Evolutionary conservation across 2,797 vertebrate species (phyloP).

Genomic region (Poliocrania exsul): DNA sequence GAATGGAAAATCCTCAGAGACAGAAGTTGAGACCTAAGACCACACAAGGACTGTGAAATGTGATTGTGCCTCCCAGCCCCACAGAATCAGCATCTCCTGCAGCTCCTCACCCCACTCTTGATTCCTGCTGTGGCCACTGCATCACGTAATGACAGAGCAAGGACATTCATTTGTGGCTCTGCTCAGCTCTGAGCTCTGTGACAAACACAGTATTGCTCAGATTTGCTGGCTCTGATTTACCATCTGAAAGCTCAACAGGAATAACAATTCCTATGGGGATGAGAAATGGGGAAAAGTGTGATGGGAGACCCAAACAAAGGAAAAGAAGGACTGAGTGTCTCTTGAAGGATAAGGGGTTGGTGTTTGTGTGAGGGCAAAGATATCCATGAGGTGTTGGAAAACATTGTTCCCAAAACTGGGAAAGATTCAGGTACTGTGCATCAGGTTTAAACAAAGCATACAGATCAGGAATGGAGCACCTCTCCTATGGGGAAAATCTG

Average conservation of each 20-base stretch:
- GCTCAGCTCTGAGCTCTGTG: background rate
- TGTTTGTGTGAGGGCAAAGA: background rate
- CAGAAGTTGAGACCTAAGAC: background rate
- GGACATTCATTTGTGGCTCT: background rate
- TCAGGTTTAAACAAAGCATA: background rate
- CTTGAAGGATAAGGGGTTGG: background rate
- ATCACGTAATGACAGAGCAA: fast-evolving
- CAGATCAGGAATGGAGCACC: background rate
- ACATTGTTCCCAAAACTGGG: background rate
- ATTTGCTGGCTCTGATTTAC: background rate
- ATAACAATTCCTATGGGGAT: background rate
- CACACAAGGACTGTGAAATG: background rate
- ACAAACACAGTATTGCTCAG: background rate
- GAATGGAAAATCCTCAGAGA: background rate
- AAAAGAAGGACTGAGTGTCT: background rate
- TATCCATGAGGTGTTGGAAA: background rate
- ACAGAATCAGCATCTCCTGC: background rate
- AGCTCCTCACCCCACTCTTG: background rate
- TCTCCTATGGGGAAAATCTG: background rate
- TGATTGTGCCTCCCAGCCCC: background rate
- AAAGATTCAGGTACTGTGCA: background rate
- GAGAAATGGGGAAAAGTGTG: background rate
- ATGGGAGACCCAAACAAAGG: background rate
- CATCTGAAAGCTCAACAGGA: background rate
- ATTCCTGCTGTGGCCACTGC: background rate